These are phyloP conservation scores for Rafetus swinhoei DNA, from an alignment of 2,113 vertebrate species.

Conservation along the genomic window DNA sequence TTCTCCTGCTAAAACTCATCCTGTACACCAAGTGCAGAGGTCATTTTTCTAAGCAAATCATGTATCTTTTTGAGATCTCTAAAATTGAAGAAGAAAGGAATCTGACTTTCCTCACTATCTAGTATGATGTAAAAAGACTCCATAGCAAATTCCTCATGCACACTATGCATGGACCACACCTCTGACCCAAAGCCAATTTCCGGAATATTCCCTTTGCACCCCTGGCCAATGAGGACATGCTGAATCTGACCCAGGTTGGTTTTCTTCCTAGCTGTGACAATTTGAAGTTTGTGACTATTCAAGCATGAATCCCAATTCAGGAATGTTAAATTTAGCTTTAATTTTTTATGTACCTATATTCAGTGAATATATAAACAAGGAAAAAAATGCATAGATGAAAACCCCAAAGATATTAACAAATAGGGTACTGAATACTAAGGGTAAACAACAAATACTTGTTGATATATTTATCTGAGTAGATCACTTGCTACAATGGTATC, in stretches of 20 bases:
- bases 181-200: not conserved
- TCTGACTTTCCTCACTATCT: not conserved
- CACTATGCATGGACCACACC: not conserved
- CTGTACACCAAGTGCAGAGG: too few species aligned
- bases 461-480: slow-evolving; percentile 3
- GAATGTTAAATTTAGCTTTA: slow-evolving; percentile 35
- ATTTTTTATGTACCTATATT: slow-evolving; percentile 28
- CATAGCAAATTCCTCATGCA: not conserved
- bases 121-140: not conserved
- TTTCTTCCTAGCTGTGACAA: slow-evolving; percentile 2
- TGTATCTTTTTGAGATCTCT: not conserved
- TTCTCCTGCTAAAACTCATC: too few species aligned
- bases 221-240: not conserved
- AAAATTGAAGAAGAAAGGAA: not conserved
- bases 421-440: slow-evolving; percentile 4
- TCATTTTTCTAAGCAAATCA: not conserved
- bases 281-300: slow-evolving; percentile 21
- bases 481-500: slow-evolving; percentile 38
- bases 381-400: slow-evolving; percentile 27
- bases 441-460: not conserved
- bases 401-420: slow-evolving; percentile 33
- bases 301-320: slow-evolving; percentile 21
- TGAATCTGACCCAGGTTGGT: not conserved
- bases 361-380: not conserved
- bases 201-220: not conserved